phyloP scores from a whole-genome alignment of 2,113 vertebrate genomes.

The Ophiodon elongatus region DNA sequence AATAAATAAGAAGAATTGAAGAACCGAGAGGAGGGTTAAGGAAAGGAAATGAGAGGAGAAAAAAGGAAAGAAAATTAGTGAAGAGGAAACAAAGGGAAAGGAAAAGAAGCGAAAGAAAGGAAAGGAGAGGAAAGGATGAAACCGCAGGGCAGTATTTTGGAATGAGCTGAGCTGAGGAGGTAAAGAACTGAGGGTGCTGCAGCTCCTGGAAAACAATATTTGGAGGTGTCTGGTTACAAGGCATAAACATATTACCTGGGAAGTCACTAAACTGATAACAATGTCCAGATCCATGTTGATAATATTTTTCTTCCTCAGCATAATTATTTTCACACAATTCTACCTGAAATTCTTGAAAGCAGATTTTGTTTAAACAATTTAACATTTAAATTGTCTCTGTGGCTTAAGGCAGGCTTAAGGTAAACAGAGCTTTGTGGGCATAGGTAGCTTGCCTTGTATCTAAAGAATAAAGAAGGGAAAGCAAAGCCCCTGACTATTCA shows the following conservation, averaged over 20 bases:
- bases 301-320: neutral
- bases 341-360: neutral
- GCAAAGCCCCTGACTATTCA: constrained; percentile 41
- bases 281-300: neutral
- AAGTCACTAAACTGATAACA: too few relatives aligned
- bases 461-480: constrained; percentile 29
- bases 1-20: neutral
- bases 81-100: neutral
- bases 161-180: neutral
- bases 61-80: neutral
- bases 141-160: neutral
- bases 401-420: neutral
- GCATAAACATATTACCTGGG: constrained; percentile 21
- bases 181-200: constrained; percentile 14
- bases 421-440: constrained; percentile 16
- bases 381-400: neutral
- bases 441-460: neutral
- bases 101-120: neutral
- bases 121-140: neutral
- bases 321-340: neutral
- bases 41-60: neutral
- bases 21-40: neutral
- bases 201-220: constrained; percentile 24
- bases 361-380: neutral
- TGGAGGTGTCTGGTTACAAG: constrained; percentile 40